Base-by-base conservation (phyloP, 1,140 invertebrate species). In the Drosophila lowei region DNA sequence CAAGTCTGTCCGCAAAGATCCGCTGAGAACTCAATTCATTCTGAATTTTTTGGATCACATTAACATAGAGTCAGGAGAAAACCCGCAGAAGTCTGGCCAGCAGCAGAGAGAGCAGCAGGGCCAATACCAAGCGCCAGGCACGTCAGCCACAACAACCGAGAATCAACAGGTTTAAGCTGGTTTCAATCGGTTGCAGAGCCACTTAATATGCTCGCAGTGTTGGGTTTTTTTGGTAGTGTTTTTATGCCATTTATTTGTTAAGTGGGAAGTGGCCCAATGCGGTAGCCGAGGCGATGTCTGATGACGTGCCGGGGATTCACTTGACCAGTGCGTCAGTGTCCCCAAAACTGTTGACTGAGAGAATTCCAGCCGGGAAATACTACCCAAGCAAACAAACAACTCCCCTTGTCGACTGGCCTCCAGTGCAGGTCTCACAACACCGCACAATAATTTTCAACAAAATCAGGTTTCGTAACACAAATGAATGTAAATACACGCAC, bases 151-250 rank as follows among this genome's bases (percentile, higher is more conserved):
- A 34, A 52, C 30, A 44, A 18, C 21, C 63, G 43, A 62, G 49
- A 52, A 70, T 67, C 57, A 72, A 68, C 81, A 74, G 80, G 80
- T 86, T 86, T 48, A 67, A 85, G 80, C 80, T 66, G 73, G 81
- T 77, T 85, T 59, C 50, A 68, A 66, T 80, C 77, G 58, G 77
- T 57, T 63, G 18, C 11, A 56, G 25, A 60, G 54, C 70, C 64
- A 58, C 55, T 75, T 79, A 75, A 58, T 52, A 78, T 72, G 52
- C 48, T 63, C 44, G 18, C 23, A 42, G 54, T 59, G 63, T 52
- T 63, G 34, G 42, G 16, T 64, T 47, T 28, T 70, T 58, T 68
- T 57, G 43, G 67, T 71, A 46, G 54, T 52, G 52, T 60, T 58
- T 77, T 71, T 48, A 60, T 72, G 62, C 43, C 59, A 63, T 58